Evolutionary conservation across 2,888 invertebrate genomes (phyloP), one percentile per base, ranked within the genome.

Genomic region (Allygus modestus): DNA sequence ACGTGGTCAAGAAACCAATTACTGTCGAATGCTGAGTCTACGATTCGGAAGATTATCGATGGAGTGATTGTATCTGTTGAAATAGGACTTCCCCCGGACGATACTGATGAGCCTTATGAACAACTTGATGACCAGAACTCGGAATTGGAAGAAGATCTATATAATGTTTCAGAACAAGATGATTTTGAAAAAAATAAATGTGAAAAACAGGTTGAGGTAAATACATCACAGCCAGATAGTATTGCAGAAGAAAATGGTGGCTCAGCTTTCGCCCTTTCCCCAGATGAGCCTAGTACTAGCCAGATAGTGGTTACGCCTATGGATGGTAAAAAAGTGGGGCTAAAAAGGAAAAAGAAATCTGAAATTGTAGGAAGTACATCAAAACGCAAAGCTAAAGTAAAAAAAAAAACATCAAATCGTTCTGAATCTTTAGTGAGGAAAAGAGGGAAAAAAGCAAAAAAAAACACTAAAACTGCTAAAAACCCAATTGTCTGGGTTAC

Each of bases 381-480:
- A 2, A 15, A 46, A 15, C 46, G 7, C 9, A 46, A 46, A 15
- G 15, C 17, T 46, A 46, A 46, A 46, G 46, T 15, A 15, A 46
- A 46, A 15, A 46, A 46, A 46, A 46, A 46, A 46, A 15, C 17
- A 46, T 46, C 46, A 2, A 46, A 1, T 46, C 2, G 46, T 17
- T 15, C 46, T 15, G 11, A 37, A 37, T 7, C 37, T 37, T 37
- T 11, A 37, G 37, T 37, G 37, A 11, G 37, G 37, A 37, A 46
- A 28, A 17, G 9, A 61, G 9, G 15, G 2, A 61, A 69, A 69
- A 69, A 33, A 2, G 4, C n/a, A 4, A 31, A 69, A 31, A 28
- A 69, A 69, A 31, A 69, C 28, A 69, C 17, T 15, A 69, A 61
- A 61, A 9, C 23, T 61, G n/a, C 12, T 28, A 69, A 37, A 61